A percentile compares a stretch with the other conserved stretches of the same genome.
Conservation (phyloP, 2,797 vertebrate genomes). For the Anguilla obscura region DNA sequence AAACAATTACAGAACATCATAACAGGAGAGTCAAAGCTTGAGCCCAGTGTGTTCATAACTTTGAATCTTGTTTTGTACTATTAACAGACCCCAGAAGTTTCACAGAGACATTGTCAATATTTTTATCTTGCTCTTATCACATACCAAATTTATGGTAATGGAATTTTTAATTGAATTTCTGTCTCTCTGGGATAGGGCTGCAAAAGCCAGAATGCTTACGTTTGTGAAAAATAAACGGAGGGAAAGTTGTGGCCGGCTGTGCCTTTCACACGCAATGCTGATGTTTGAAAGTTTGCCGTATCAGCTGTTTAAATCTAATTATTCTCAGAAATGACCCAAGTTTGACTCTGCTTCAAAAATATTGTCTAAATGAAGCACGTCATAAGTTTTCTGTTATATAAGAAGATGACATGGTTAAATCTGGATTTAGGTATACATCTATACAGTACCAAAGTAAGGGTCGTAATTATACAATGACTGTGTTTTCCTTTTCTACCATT, state of each 20-base stretch:
- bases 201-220: not conserved
- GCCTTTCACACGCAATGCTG: not conserved
- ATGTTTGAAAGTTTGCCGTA: not conserved
- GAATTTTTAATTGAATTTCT: not conserved
- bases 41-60: not conserved
- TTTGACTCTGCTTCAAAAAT: not conserved
- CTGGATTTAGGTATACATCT: too few species aligned
- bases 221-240: not conserved
- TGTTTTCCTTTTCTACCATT: too few species aligned
- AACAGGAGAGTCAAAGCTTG: not conserved
- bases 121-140: not conserved
- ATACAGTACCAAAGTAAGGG: conserved; percentile 34
- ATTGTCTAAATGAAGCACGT: not conserved
- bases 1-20: not conserved
- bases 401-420: too few species aligned
- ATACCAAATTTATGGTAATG: not conserved
- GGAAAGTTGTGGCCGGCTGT: not conserved
- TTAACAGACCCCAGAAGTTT: not conserved
- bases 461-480: conserved; percentile 47
- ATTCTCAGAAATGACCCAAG: not conserved
- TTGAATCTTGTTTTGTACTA: not conserved
- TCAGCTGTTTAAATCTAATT: not conserved
- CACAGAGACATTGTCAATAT: not conserved
- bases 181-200: not conserved
- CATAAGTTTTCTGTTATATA: not conserved